A percentile compares a stretch with the other conserved stretches of the same genome.
Evolutionary conservation across 2,113 vertebrate species (phyloP).

Genomic region (Trematomus loennbergii): DNA sequence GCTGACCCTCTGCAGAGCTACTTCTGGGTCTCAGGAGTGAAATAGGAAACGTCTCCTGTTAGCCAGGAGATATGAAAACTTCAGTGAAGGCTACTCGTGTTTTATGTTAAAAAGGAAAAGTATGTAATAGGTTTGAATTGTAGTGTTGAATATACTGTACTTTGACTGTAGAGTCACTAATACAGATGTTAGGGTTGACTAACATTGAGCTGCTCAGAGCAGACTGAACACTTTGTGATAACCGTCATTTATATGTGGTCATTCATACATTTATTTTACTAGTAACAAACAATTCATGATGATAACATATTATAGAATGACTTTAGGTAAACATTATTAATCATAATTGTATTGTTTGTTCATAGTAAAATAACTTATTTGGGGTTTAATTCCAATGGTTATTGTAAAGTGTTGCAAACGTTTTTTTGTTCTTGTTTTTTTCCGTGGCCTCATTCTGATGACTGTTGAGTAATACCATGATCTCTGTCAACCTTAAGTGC

Average conservation of each 20-base stretch:
- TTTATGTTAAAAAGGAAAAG: slow-evolving; percentile 66
- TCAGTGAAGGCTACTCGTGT: slow-evolving; percentile 68
- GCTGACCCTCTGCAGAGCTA: neutral
- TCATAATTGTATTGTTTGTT: too few species aligned
- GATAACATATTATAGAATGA: too few species aligned
- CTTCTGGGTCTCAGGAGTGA: slow-evolving; percentile 60
- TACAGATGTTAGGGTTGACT: neutral
- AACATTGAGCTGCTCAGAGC: neutral
- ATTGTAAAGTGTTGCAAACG: too few species aligned
- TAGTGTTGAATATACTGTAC: slow-evolving; percentile 25
- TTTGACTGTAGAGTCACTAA: slow-evolving; percentile 34
- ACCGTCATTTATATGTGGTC: too few species aligned
- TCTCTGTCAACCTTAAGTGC: slow-evolving; percentile 26
- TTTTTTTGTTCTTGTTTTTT: too few species aligned
- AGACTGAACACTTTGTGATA: neutral
- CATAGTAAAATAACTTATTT: too few species aligned
- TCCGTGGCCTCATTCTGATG: too few species aligned
- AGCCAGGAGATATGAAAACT: slow-evolving; percentile 43
- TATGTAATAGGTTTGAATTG: neutral
- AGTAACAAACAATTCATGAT: too few species aligned
- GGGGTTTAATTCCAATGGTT: too few species aligned
- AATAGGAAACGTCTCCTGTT: slow-evolving; percentile 23
- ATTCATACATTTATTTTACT: too few species aligned
- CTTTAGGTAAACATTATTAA: too few species aligned
- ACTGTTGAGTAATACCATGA: neutral